phyloP scores from a whole-genome alignment of 2,888 invertebrate species.

The Rhamnusium bicolor region DNA sequence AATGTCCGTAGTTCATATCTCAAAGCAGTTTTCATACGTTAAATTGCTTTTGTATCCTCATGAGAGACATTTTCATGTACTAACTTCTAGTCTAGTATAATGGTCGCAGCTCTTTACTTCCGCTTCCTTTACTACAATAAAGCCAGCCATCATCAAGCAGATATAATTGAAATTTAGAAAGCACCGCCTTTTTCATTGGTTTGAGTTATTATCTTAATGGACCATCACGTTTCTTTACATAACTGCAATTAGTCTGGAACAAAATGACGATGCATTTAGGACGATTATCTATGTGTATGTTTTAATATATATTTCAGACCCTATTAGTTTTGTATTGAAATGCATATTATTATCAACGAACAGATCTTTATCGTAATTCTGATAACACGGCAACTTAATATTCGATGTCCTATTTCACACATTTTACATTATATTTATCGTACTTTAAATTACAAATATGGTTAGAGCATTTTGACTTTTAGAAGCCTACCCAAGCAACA shows the following conservation, averaged over 20 bases:
- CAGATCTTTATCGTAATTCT: too few relatives aligned
- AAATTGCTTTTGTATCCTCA: slow-evolving; percentile 60
- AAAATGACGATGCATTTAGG: neutral
- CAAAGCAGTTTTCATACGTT: slow-evolving; percentile 52
- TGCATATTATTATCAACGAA: too few relatives aligned
- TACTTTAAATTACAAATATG: too few relatives aligned
- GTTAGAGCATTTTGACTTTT: too few relatives aligned
- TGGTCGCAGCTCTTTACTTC: slow-evolving; percentile 55
- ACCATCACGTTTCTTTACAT: slow-evolving; percentile 3
- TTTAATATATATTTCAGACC: too few relatives aligned
- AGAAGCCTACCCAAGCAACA: too few relatives aligned
- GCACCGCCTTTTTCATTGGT: slow-evolving; percentile 15
- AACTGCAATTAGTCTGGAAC: slow-evolving; percentile 3
- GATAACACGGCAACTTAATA: too few relatives aligned
- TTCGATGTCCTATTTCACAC: too few relatives aligned
- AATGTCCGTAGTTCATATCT: slow-evolving; percentile 22
- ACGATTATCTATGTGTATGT: neutral
- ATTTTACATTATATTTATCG: too few relatives aligned
- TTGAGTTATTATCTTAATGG: slow-evolving; percentile 23
- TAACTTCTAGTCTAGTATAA: slow-evolving; percentile 58
- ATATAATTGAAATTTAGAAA: slow-evolving; percentile 44
- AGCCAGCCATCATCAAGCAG: slow-evolving; percentile 43
- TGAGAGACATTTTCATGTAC: slow-evolving; percentile 59
- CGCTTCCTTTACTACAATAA: slow-evolving; percentile 52
- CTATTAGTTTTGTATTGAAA: too few relatives aligned